Evolutionary conservation across 2,888 invertebrate species (phyloP).

Genomic region (Phalera bucephala): DNA sequence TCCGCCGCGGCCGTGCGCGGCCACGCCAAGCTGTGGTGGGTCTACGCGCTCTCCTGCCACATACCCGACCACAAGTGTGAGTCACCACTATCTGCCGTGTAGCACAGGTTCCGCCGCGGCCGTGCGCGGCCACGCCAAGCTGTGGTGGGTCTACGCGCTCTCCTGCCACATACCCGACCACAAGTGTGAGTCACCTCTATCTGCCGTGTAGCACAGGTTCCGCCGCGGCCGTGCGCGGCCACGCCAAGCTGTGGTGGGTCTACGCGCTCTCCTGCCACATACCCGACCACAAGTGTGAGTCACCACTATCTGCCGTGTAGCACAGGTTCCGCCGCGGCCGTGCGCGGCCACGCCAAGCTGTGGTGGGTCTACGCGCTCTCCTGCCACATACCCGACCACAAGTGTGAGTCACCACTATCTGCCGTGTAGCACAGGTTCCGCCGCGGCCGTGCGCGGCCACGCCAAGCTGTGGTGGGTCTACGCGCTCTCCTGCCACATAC

Average conservation of each 20-base stretch:
- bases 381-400: no score
- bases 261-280: no score
- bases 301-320: not conserved
- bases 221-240: not conserved
- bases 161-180: no score
- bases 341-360: not conserved
- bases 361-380: not conserved
- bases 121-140: not conserved
- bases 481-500: no score
- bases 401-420: no score
- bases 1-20: not conserved
- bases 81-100: not conserved
- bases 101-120: not conserved
- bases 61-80: not conserved
- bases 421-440: no score
- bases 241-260: not conserved
- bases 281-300: not conserved
- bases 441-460: not conserved
- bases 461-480: not conserved
- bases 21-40: not conserved
- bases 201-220: not conserved
- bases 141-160: not conserved
- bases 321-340: not conserved
- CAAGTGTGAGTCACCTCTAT: not conserved
- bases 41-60: no score